Percentiles rank a stretch among this genome's conserved stretches.
These are phyloP conservation scores for Coleophora deauratella DNA, from an alignment of 2,888 invertebrate species.

Conservation along the genomic window DNA sequence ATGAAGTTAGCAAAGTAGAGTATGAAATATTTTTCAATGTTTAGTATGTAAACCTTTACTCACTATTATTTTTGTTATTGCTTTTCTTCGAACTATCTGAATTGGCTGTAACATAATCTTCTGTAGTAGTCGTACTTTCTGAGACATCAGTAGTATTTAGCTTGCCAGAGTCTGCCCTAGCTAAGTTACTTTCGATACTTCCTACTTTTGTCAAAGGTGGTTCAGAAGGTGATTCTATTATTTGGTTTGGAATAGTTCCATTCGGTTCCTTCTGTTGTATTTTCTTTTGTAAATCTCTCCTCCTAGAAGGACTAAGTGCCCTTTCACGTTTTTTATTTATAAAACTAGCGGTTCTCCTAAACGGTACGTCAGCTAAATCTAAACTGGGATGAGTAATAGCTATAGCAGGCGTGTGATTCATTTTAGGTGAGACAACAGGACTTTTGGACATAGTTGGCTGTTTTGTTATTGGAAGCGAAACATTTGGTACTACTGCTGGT, in stretches of 20 bases:
- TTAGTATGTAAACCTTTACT: constrained; percentile 21
- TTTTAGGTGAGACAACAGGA: constrained; percentile 40
- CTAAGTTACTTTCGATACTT: constrained; percentile 67
- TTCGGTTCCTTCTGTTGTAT: constrained; percentile 57
- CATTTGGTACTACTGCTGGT: constrained; percentile 61
- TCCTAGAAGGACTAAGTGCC: constrained; percentile 65
- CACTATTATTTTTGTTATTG: constrained; percentile 61
- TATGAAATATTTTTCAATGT: neutral
- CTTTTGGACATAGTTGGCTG: constrained; percentile 56
- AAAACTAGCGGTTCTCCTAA: constrained; percentile 65
- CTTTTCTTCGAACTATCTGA: constrained; percentile 81
- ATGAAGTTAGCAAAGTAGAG: neutral
- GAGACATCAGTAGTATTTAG: constrained; percentile 84
- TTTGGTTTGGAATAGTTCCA: constrained; percentile 51
- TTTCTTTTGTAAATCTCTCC: constrained; percentile 62
- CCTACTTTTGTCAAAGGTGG: constrained; percentile 43
- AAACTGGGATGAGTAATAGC: constrained; percentile 74
- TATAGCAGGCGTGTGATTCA: constrained; percentile 67
- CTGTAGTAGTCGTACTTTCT: constrained; percentile 89
- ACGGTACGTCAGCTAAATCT: constrained; percentile 62
- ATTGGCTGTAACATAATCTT: constrained; percentile 92
- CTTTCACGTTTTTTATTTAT: constrained; percentile 68
- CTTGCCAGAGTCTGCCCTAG: constrained; percentile 82
- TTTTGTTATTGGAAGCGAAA: constrained; percentile 60
- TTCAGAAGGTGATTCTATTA: constrained; percentile 51